These are phyloP conservation scores for Ictidomys tridecemlineatus DNA, from an alignment of 2,113 vertebrate genomes.

Conservation along the genomic window DNA sequence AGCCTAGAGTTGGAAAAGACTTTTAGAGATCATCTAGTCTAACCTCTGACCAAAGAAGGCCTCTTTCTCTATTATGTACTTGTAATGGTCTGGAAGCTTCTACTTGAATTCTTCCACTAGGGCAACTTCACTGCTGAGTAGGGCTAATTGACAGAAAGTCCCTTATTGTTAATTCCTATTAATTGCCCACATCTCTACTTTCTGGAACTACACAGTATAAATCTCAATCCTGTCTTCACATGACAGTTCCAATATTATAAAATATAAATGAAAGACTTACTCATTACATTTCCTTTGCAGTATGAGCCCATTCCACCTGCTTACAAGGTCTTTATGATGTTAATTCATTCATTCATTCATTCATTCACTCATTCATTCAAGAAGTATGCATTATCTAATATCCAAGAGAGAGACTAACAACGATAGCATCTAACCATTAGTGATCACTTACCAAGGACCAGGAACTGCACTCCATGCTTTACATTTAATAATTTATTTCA, in stretches of 20 bases:
- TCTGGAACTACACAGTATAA: conserved; percentile 23
- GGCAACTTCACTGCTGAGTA: neutral
- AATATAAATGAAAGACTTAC: conserved; percentile 32
- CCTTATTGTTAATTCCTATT: neutral
- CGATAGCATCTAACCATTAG: conserved; percentile 26
- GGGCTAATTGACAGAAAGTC: conserved; percentile 3
- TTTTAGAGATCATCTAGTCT: conserved; percentile 52
- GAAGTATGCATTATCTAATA: neutral
- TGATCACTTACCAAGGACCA: conserved; percentile 43
- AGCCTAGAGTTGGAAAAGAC: conserved; percentile 53
- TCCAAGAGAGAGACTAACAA: conserved; percentile 35
- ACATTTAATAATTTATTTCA: conserved; percentile 57
- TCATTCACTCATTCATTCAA: neutral
- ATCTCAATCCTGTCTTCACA: conserved; percentile 59
- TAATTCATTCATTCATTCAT: neutral
- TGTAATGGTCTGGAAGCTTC: conserved; percentile 39
- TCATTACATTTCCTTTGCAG: conserved; percentile 50
- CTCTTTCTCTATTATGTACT: conserved; percentile 38
- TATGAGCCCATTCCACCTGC: neutral
- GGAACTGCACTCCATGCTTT: conserved; percentile 36
- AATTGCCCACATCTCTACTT: conserved; percentile 30
- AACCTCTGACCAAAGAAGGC: conserved; percentile 20
- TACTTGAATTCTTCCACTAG: conserved; percentile 46
- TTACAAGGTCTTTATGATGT: neutral
- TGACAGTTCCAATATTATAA: conserved; percentile 16